Conservation (phyloP, 2,113 vertebrate genomes). For the Trinectes maculatus region DNA sequence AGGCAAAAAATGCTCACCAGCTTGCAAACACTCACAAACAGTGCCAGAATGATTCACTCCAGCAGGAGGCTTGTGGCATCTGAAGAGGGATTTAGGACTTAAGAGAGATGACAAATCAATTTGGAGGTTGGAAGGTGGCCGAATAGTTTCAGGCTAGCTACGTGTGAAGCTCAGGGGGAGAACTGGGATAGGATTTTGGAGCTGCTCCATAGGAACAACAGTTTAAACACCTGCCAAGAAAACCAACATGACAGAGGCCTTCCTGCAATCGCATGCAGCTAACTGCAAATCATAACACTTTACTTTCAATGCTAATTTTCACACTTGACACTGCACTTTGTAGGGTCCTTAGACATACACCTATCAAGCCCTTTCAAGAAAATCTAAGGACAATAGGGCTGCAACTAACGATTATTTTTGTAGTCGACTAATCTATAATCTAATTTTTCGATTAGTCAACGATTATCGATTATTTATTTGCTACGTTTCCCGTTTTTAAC, state of each 20-base stretch:
- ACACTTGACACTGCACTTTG: background rate
- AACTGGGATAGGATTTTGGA: conserved; percentile 50
- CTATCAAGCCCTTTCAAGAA: no score
- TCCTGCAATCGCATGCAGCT: conserved; percentile 21
- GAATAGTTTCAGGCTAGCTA: conserved; percentile 52
- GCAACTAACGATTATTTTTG: no score
- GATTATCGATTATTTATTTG: no score
- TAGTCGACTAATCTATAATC: no score
- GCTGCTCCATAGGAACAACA: conserved; percentile 30
- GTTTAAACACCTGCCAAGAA: conserved; percentile 56
- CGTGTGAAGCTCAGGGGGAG: conserved; percentile 41
- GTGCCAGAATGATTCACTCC: conserved; percentile 66
- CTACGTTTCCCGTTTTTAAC: no score
- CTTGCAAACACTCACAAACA: conserved; percentile 35
- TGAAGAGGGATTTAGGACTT: conserved; percentile 72
- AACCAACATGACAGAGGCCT: conserved; percentile 19
- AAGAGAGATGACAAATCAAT: conserved; percentile 77
- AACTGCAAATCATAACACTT: background rate
- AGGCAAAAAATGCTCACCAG: conserved; percentile 33
- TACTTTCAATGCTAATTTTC: background rate
- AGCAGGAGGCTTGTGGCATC: conserved; percentile 53
- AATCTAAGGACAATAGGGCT: no score
- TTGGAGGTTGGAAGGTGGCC: conserved; percentile 66
- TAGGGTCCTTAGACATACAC: background rate
- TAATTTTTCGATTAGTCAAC: no score